Evolutionary conservation across 2,888 invertebrate genomes (phyloP).

Genomic region (Sphaeridia pumilis): DNA sequence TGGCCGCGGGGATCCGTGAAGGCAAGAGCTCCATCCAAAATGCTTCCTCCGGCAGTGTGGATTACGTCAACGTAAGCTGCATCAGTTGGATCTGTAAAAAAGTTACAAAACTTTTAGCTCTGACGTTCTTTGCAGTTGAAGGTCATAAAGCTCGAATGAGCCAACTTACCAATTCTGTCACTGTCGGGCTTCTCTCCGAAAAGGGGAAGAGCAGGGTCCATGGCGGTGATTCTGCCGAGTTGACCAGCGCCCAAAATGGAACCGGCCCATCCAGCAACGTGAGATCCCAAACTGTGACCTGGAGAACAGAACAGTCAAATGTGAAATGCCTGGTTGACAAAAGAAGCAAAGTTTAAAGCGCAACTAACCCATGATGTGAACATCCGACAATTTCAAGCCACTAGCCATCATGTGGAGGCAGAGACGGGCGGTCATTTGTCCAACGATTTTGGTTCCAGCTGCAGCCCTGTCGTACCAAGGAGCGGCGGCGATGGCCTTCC

Average conservation of each 20-base stretch:
- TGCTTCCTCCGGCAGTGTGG: constrained; percentile 16
- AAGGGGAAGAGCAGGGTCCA: constrained; percentile 57
- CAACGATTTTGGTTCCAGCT: constrained; percentile 12
- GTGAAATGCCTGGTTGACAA: too few species aligned
- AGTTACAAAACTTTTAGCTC: too few species aligned
- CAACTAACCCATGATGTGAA: constrained; percentile 14
- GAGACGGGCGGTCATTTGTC: constrained; percentile 8
- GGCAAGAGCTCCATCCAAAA: constrained; percentile 11
- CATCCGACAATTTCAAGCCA: neutral
- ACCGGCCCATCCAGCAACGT: constrained; percentile 54
- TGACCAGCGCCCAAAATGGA: constrained; percentile 46
- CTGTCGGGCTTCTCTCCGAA: constrained; percentile 45
- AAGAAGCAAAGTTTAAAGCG: too few species aligned
- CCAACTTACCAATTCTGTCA: constrained; percentile 41
- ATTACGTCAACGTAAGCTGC: constrained; percentile 40
- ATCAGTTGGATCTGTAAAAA: constrained; percentile 48
- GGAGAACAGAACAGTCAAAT: neutral
- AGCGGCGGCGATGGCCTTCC: constrained; percentile 14
- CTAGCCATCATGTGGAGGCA: neutral
- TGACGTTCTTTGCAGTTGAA: too few species aligned
- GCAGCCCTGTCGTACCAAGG: constrained; percentile 20
- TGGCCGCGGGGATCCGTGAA: constrained; percentile 19
- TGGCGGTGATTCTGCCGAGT: constrained; percentile 39
- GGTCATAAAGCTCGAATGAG: too few species aligned
- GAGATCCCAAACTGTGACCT: constrained; percentile 54